Evolutionary conservation across 2,797 vertebrate species (phyloP), one percentile per base, ranked within the genome.

Genomic region (Rhinella marina): DNA sequence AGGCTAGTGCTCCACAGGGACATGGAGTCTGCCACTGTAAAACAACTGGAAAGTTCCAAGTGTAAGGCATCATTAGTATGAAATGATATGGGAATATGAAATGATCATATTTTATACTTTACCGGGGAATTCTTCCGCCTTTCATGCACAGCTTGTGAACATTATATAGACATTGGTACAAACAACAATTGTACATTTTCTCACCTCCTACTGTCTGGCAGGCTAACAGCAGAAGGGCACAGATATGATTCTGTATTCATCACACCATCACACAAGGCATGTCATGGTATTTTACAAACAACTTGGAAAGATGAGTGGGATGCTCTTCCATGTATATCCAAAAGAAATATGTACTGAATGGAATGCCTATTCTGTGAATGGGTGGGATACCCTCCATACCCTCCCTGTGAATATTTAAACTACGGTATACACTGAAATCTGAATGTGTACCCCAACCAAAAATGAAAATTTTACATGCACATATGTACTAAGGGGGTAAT

Each of bases 191-290:
- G 72, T 52, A 75, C 41, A 75, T 75, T 50, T 75, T 75, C 41
- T 75, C 72, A 75, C 72, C 72, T 75, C 72, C 72, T 50, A 75
- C 72, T 50, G 72, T 75, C 72, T 75, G 72, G 72, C 72, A 75
- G 50, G 11, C 41, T 75, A 75, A 75, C 21, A 32, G 11, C 10
- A 59, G 9, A 50, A 50, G 32, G 19, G 29, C 70, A 48, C 32
- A 73, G 70, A 50, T 50, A n/a, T 75, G 72, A 75, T 75, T 75
- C 41, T 50, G 41, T 48, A 73, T 48, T 73, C 16, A 27, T 66
- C n/a, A 73, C 70, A 48, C 70, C 19, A 73, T 73, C 19, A 41
- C 7, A n/a, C 0, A 41, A 41, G 9, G 29, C 41, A 75, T 75
- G 72, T 48, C 70, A 73, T 2, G 12, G 70, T 48, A 70, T 70